Percentiles rank a stretch among this genome's conserved stretches.
Evolutionary conservation across 2,113 vertebrate species (phyloP).

Genomic region (Anoplopoma fimbria): DNA sequence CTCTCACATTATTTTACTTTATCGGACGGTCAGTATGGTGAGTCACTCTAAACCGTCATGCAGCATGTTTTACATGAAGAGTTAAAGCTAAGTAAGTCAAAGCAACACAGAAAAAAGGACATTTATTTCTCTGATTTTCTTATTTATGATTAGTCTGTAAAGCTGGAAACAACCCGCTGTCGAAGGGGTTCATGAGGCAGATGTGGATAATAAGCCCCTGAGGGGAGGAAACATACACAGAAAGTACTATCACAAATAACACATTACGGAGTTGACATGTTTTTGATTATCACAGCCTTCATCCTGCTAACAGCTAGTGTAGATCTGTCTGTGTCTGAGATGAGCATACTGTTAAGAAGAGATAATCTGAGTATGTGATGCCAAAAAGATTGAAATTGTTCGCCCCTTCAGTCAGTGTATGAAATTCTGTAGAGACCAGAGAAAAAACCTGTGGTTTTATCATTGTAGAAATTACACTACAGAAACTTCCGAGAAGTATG

Average conservation of each 20-base stretch:
- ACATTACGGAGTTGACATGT: not conserved
- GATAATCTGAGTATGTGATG: not conserved
- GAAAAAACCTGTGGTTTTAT: conserved; percentile 13
- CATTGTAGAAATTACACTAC: conserved; percentile 27
- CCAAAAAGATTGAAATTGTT: not conserved
- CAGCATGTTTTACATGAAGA: conserved; percentile 3
- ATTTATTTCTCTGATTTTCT: not conserved
- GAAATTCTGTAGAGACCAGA: conserved; percentile 47
- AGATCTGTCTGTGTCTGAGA: conserved; percentile 6
- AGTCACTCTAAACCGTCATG: conserved; percentile 11
- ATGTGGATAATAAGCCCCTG: conserved; percentile 53
- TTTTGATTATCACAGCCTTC: conserved; percentile 16
- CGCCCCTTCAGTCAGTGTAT: not conserved
- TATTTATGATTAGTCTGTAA: not conserved
- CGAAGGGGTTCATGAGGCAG: conserved; percentile 46
- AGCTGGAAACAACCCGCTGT: conserved; percentile 25
- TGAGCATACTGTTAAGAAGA: not conserved
- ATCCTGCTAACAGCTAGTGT: conserved; percentile 10
- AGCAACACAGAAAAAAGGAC: not conserved
- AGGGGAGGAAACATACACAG: conserved; percentile 13
- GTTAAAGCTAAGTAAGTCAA: conserved; percentile 5
- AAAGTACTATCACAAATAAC: conserved; percentile 31
- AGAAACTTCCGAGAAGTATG: not conserved
- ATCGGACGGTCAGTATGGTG: not conserved
- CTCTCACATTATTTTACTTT: conserved; percentile 2